Conservation (phyloP, 2,113 vertebrate species). For the Podiceps cristatus region DNA sequence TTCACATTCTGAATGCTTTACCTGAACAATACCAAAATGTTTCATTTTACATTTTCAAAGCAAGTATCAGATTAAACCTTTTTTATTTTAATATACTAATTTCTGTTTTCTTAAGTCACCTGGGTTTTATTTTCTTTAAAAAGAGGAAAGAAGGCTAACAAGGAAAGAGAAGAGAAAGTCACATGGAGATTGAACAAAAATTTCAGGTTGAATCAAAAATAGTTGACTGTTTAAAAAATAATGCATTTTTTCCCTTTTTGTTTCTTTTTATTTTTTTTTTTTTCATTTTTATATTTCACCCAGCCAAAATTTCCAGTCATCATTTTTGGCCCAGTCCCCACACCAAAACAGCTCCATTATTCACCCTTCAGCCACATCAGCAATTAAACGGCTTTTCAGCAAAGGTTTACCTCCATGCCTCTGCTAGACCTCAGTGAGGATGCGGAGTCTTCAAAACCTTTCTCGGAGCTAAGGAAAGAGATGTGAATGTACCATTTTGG, state of each 20-base stretch:
- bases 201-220: neutral
- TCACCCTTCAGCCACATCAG: neutral
- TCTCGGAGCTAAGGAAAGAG: neutral
- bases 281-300: neutral
- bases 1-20: neutral
- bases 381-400: neutral
- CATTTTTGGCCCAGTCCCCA: neutral
- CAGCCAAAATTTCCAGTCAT: neutral
- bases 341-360: neutral
- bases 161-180: neutral
- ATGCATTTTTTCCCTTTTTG: accelerated
- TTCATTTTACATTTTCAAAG: neutral
- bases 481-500: neutral
- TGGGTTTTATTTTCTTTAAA: neutral
- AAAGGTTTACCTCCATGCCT: neutral
- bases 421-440: neutral
- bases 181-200: neutral
- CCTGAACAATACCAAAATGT: neutral
- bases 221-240: neutral
- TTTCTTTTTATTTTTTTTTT: too few species aligned
- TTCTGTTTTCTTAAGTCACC: neutral
- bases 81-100: neutral
- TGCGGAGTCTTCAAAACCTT: neutral
- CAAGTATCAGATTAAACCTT: neutral
- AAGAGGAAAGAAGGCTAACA: neutral